phyloP scores from a whole-genome alignment of 2,113 vertebrate genomes.

The Sinocyclocheilus maitianheensis region DNA sequence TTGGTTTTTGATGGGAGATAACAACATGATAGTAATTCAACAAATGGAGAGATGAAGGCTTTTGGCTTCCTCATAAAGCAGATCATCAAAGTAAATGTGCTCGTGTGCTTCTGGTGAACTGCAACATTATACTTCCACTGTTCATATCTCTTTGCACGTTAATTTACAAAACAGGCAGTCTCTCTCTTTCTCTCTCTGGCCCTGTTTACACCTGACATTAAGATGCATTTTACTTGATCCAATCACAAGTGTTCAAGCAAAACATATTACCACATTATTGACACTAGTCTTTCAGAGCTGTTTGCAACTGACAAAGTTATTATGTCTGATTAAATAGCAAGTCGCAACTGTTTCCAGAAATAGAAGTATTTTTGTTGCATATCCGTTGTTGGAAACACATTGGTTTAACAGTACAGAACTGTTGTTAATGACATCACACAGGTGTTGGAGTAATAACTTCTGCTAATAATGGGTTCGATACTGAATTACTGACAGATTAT shows the following conservation, averaged over 20 bases:
- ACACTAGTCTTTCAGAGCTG: too few relatives aligned
- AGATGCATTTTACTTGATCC: not conserved
- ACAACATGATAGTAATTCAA: conserved; percentile 26
- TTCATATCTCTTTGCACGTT: not conserved
- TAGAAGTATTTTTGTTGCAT: not conserved
- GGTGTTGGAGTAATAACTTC: too few relatives aligned
- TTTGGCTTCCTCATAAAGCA: conserved; percentile 4
- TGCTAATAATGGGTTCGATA: too few relatives aligned
- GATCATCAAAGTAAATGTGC: not conserved
- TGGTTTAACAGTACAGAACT: not conserved
- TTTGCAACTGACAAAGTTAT: not conserved
- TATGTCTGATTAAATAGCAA: not conserved
- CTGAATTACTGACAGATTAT: too few relatives aligned
- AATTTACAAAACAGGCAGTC: too few relatives aligned
- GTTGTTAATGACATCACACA: too few relatives aligned
- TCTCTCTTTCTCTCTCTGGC: too few relatives aligned
- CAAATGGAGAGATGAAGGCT: conserved; percentile 26
- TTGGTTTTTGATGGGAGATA: conserved; percentile 12
- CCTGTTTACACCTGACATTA: too few relatives aligned
- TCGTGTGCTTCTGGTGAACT: conserved; percentile 6
- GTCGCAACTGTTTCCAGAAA: not conserved
- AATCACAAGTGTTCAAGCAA: not conserved
- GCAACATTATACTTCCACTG: not conserved
- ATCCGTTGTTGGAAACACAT: not conserved
- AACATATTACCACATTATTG: not conserved